Conservation (phyloP, 2,888 invertebrate species). For the Heliconius cydno region DNA sequence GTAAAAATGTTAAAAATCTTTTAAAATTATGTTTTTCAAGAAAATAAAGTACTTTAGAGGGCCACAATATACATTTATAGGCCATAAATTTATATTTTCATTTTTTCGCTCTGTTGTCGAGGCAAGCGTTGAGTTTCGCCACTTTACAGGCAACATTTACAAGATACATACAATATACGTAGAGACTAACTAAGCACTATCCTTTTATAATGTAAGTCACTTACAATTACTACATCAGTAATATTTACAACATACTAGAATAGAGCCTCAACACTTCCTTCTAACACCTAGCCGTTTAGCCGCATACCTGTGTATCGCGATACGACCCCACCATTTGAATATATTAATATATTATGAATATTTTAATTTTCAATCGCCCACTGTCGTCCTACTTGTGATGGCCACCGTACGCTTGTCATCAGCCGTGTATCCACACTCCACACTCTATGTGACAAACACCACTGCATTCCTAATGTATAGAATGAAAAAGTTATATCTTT, state of each 20-base stretch:
- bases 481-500: no score
- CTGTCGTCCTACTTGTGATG: slow-evolving; percentile 14
- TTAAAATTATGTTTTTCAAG: no score
- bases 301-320: slow-evolving; percentile 24
- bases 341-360: slow-evolving; percentile 28
- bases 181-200: neutral
- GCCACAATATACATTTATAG: no score
- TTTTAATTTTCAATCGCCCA: slow-evolving; percentile 23
- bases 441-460: neutral
- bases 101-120: no score
- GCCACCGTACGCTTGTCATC: neutral
- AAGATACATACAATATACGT: neutral
- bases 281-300: slow-evolving; percentile 12
- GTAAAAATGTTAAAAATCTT: no score
- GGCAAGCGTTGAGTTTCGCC: no score
- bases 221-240: neutral
- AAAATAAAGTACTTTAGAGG: no score
- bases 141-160: neutral
- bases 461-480: neutral
- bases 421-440: neutral
- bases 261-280: slow-evolving; percentile 6
- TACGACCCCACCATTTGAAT: slow-evolving; percentile 27
- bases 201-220: neutral
- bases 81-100: no score
- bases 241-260: neutral